A percentile compares a stretch with the other conserved stretches of the same genome.
phyloP scores from a whole-genome alignment of 2,888 invertebrate genomes.

The Malacosoma neustria region DNA sequence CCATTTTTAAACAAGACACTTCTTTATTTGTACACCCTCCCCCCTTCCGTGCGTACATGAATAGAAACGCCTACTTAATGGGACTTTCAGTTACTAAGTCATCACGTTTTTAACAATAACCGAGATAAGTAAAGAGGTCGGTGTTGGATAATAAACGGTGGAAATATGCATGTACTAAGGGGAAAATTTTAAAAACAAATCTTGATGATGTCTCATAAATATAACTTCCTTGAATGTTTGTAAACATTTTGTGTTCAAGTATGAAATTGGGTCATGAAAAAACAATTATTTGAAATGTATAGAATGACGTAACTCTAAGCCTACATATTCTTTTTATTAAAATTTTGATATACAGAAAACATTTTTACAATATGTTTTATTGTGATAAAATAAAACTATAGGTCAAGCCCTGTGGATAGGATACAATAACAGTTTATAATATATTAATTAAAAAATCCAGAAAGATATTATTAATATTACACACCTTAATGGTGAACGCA shows the following conservation, averaged over 20 bases:
- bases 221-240: conserved; percentile 34
- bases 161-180: conserved; percentile 53
- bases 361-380: too few relatives aligned
- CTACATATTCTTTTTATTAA: too few relatives aligned
- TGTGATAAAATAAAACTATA: too few relatives aligned
- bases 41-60: conserved; percentile 54
- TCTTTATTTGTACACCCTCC: conserved; percentile 61
- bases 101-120: conserved; percentile 69
- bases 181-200: conserved; percentile 47
- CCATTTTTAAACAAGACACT: conserved; percentile 73
- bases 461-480: too few relatives aligned
- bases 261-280: too few relatives aligned
- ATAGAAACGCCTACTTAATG: conserved; percentile 70
- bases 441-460: too few relatives aligned
- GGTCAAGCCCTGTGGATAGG: too few relatives aligned
- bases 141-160: conserved; percentile 64
- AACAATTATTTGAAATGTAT: too few relatives aligned
- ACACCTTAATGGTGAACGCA: too few relatives aligned
- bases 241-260: conserved; percentile 28
- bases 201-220: conserved; percentile 56
- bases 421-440: too few relatives aligned
- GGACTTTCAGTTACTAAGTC: conserved; percentile 74
- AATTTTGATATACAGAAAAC: too few relatives aligned
- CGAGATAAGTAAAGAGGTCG: conserved; percentile 63
- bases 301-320: too few relatives aligned